Evolutionary conservation across 2,797 vertebrate species (phyloP).

Genomic region (Rhadinocentrus ornatus): DNA sequence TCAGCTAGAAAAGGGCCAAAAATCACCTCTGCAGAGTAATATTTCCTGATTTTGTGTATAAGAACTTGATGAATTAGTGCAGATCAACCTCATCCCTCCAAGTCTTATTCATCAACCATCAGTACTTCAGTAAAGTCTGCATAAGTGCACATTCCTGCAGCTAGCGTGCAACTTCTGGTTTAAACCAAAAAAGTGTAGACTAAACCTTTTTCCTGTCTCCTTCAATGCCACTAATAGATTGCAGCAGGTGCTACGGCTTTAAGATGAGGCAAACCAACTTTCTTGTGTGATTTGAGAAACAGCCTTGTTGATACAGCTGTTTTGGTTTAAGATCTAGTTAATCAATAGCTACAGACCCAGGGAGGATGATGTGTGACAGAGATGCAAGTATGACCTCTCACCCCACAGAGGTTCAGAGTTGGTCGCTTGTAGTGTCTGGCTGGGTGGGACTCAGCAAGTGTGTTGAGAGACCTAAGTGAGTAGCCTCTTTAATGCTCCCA

Average conservation of each 20-base stretch:
- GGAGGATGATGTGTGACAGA: constrained; percentile 33
- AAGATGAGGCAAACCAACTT: background rate
- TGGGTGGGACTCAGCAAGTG: constrained; percentile 29
- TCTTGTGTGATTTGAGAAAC: constrained; percentile 36
- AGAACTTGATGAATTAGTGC: background rate
- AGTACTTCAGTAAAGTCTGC: background rate
- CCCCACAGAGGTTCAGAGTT: constrained; percentile 6
- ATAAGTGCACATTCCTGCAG: background rate
- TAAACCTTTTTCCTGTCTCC: too few relatives aligned
- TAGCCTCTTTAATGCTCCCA: constrained; percentile 69
- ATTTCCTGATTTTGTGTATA: background rate
- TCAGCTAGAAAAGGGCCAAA: background rate
- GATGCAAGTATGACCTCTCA: constrained; percentile 27
- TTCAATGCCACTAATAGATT: background rate
- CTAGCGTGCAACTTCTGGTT: background rate
- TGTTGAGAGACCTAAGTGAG: constrained; percentile 28
- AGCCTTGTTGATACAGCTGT: constrained; percentile 52
- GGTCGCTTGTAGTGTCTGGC: constrained; percentile 9
- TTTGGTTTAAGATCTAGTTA: constrained; percentile 47
- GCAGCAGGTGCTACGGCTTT: too few relatives aligned
- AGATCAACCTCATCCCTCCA: background rate
- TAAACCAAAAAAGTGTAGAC: background rate
- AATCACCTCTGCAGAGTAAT: too few relatives aligned
- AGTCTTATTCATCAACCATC: background rate
- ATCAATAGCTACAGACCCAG: constrained; percentile 50